Percentiles rank a stretch among this genome's conserved stretches.
Conservation (phyloP, 1,140 invertebrate species). For the Heliconius eleuchia region DNA sequence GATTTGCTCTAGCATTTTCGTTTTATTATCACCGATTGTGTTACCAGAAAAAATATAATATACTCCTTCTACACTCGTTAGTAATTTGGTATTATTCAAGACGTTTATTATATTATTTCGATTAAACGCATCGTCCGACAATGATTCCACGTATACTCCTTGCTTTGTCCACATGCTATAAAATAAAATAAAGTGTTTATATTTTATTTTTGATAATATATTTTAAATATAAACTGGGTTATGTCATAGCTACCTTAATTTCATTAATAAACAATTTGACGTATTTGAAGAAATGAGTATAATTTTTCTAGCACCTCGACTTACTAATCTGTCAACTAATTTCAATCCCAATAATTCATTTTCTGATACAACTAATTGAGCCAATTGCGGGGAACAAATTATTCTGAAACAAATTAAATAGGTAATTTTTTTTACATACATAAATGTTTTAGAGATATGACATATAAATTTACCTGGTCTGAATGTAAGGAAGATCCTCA, state of each 20-base stretch:
- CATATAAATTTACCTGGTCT: conserved; percentile 35
- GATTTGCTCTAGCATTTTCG: conserved; percentile 16
- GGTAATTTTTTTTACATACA: neutral
- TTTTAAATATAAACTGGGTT: too few relatives aligned
- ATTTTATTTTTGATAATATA: too few relatives aligned
- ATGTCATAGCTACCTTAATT: conserved; percentile 27
- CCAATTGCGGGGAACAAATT: conserved; percentile 33
- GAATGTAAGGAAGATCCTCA: conserved; percentile 20
- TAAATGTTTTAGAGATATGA: neutral
- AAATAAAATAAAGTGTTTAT: neutral
- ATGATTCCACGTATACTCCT: conserved; percentile 14
- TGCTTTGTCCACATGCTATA: conserved; percentile 21
- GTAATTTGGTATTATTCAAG: conserved; percentile 9
- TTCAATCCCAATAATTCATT: conserved; percentile 43
- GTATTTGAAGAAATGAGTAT: conserved; percentile 29
- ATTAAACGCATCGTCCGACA: neutral
- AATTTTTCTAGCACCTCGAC: conserved; percentile 42
- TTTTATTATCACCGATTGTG: neutral
- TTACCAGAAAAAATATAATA: conserved; percentile 21
- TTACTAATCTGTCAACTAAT: conserved; percentile 43
- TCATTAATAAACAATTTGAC: conserved; percentile 26
- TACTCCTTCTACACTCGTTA: conserved; percentile 22
- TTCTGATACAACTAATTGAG: conserved; percentile 42
- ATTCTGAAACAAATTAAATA: conserved; percentile 34
- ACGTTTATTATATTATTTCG: neutral